Conservation (phyloP, 1,140 invertebrate species). For the Papilio helenus region DNA sequence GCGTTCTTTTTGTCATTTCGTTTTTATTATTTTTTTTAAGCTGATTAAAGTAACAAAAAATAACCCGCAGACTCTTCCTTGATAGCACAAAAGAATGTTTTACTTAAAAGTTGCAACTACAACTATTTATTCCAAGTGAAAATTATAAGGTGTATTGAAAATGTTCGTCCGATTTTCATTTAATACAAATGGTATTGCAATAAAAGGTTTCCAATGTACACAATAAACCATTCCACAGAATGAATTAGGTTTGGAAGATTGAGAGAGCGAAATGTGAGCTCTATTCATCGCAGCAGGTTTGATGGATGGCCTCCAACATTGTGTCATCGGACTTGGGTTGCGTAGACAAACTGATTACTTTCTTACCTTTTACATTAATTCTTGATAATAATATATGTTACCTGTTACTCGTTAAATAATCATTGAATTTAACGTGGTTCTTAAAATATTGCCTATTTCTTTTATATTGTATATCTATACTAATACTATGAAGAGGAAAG, state of each 20-base stretch:
- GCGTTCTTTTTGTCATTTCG: background rate
- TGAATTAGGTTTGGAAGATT: slow-evolving; percentile 33
- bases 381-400: background rate
- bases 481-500: no score
- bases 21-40: background rate
- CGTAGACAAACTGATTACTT: slow-evolving; percentile 16
- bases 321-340: slow-evolving; percentile 3
- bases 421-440: background rate
- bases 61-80: background rate
- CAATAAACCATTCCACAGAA: slow-evolving; percentile 23
- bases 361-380: slow-evolving; percentile 16
- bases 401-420: background rate
- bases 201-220: slow-evolving; percentile 35
- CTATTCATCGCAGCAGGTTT: slow-evolving; percentile 31
- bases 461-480: no score
- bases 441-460: no score
- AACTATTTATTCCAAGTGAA: background rate
- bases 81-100: no score
- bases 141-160: background rate
- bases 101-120: background rate
- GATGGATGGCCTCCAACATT: slow-evolving; percentile 17
- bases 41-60: background rate
- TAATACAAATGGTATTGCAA: slow-evolving; percentile 23
- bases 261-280: slow-evolving; percentile 28
- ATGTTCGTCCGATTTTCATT: background rate